Conservation (phyloP, 1,140 invertebrate genomes). For the Chironomus tepperi region DNA sequence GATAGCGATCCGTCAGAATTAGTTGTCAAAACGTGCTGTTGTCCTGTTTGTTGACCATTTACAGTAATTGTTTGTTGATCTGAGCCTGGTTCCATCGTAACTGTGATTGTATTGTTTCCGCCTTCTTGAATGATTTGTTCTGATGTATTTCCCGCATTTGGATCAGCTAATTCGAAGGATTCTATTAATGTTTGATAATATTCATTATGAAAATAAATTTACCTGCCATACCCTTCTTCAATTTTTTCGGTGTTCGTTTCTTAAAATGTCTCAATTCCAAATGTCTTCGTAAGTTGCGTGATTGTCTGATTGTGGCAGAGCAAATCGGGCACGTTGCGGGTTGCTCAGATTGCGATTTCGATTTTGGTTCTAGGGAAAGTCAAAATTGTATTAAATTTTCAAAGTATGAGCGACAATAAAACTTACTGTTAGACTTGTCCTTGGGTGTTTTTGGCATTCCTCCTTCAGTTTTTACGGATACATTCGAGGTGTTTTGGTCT, state of each 20-base stretch:
- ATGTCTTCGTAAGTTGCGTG: slow-evolving; percentile 48
- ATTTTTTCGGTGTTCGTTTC: slow-evolving; percentile 40
- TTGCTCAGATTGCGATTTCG: slow-evolving; percentile 51
- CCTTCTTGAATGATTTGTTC: not conserved
- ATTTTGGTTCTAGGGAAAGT: slow-evolving; percentile 37
- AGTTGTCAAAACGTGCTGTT: not conserved
- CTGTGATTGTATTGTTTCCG: slow-evolving; percentile 13
- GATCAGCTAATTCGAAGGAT: not conserved
- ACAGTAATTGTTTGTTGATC: slow-evolving; percentile 20
- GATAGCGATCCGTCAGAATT: not conserved
- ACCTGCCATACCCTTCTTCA: slow-evolving; percentile 38
- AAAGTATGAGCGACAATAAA: no score
- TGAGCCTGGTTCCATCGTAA: not conserved
- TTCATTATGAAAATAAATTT: not conserved
- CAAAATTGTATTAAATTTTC: slow-evolving; percentile 21
- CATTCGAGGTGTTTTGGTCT: slow-evolving; percentile 14
- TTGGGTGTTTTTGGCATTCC: slow-evolving; percentile 24
- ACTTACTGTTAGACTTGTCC: not conserved
- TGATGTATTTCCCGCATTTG: not conserved
- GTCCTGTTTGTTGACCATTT: slow-evolving; percentile 4
- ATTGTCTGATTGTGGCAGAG: slow-evolving; percentile 48
- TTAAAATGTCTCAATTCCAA: slow-evolving; percentile 41
- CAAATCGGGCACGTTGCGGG: slow-evolving; percentile 52
- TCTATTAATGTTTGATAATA: no score
- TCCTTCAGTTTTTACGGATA: slow-evolving; percentile 25